A percentile compares a stretch with the other conserved stretches of the same genome.
Evolutionary conservation across 2,888 invertebrate species (phyloP).

Genomic region (Thumatha senex): DNA sequence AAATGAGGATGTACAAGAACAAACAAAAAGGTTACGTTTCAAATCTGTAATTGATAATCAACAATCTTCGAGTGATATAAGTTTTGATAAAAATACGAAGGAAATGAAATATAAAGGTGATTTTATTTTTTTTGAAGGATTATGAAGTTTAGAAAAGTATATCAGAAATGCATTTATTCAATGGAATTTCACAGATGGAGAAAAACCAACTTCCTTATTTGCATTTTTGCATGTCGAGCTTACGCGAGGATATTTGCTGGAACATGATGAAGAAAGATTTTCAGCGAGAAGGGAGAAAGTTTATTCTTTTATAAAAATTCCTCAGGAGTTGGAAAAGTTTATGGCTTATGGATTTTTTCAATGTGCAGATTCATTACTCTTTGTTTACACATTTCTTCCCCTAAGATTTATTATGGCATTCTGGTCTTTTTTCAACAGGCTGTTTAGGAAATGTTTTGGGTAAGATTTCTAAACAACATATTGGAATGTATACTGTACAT

Average conservation of each 20-base stretch:
- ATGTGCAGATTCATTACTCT: conserved; percentile 98
- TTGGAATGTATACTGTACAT: not conserved
- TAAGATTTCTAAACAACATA: conserved; percentile 52
- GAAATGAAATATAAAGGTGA: conserved; percentile 67
- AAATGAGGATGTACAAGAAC: conserved; percentile 68
- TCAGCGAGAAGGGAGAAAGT: conserved; percentile 97
- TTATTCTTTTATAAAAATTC: conserved; percentile 98
- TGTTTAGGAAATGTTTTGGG: conserved; percentile 90
- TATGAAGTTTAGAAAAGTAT: not conserved
- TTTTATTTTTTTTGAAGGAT: not conserved
- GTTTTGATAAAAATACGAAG: conserved; percentile 57
- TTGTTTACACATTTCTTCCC: conserved; percentile 98
- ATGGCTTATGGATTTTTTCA: conserved; percentile 97
- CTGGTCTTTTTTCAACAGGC: conserved; percentile 90
- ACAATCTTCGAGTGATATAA: conserved; percentile 59
- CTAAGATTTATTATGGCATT: conserved; percentile 94
- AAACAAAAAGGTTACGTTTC: conserved; percentile 75
- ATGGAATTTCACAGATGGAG: conserved; percentile 58
- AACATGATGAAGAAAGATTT: conserved; percentile 97
- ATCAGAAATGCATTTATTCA: not conserved
- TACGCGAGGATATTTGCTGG: conserved; percentile 95
- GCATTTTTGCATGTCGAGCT: conserved; percentile 93
- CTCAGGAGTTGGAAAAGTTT: conserved; percentile 95
- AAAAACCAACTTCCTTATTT: conserved; percentile 75
- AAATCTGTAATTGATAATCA: conserved; percentile 65